A percentile compares a stretch with the other conserved stretches of the same genome.
Conservation (phyloP, 2,113 vertebrate species). For the Athene noctua region DNA sequence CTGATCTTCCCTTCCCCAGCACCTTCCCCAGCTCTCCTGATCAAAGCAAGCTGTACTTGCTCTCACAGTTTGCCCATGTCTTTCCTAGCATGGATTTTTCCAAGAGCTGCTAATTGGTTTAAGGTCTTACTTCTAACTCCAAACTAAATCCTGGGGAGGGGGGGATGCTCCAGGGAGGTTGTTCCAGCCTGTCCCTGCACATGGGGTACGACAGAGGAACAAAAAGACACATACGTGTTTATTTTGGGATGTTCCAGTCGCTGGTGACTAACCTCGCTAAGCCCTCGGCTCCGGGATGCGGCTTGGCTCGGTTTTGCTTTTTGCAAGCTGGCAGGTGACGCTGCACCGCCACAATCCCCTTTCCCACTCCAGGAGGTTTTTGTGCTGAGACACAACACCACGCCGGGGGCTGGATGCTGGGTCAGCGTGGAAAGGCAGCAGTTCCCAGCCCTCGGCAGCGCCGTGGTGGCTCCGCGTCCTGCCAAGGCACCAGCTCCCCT, state of each 20-base stretch:
- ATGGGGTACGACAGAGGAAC: background rate
- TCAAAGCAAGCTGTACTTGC: accelerated
- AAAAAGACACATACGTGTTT: background rate
- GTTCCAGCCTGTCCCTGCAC: background rate
- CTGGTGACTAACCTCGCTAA: background rate
- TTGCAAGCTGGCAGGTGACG: slow-evolving; percentile 36
- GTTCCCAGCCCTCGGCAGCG: background rate
- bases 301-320: background rate
- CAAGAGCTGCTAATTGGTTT: background rate
- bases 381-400: background rate
- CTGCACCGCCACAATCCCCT: background rate
- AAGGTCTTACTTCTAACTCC: background rate
- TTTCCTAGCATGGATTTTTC: background rate
- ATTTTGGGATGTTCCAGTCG: background rate
- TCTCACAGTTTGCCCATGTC: background rate
- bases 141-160: background rate
- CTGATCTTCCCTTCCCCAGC: background rate
- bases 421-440: background rate
- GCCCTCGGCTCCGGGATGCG: background rate
- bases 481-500: background rate
- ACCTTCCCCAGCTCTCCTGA: background rate
- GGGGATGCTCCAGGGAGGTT: background rate
- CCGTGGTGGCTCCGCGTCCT: background rate
- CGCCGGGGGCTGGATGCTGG: background rate
- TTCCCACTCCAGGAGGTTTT: background rate